Evolutionary conservation across 1,140 invertebrate species (phyloP).

Genomic region (Bombus turneri): DNA sequence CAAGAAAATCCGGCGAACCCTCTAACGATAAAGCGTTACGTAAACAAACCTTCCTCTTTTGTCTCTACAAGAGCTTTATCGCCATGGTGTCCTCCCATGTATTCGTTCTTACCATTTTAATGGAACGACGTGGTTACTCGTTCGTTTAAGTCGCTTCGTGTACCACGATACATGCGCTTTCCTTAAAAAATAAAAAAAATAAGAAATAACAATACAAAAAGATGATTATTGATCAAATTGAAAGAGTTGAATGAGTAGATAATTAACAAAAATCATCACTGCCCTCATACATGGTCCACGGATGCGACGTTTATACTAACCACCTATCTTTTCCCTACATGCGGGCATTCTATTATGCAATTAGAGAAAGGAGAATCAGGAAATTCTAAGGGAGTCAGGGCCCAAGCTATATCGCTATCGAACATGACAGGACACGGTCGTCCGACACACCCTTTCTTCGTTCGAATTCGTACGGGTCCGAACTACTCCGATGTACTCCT

Average conservation of each 20-base stretch:
- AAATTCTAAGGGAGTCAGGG: conserved; percentile 78
- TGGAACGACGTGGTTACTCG: conserved; percentile 57
- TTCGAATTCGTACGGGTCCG: conserved; percentile 78
- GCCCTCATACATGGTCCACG: conserved; percentile 57
- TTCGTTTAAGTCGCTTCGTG: conserved; percentile 21
- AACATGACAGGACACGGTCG: conserved; percentile 82
- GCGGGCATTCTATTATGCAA: conserved; percentile 82
- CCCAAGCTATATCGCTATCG: conserved; percentile 81
- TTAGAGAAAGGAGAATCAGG: conserved; percentile 75
- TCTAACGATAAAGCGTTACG: conserved; percentile 70
- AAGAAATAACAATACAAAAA: background rate
- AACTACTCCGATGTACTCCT: conserved; percentile 70
- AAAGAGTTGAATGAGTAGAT: too few species aligned
- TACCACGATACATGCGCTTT: background rate
- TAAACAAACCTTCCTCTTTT: conserved; percentile 67
- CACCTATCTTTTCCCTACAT: conserved; percentile 72
- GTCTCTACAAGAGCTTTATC: conserved; percentile 57
- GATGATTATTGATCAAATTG: background rate
- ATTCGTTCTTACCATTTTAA: conserved; percentile 57
- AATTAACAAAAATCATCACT: conserved; percentile 33
- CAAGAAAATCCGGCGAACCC: conserved; percentile 69
- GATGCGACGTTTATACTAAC: conserved; percentile 59
- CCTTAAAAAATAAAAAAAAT: background rate
- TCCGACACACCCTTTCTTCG: conserved; percentile 83
- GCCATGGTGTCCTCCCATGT: conserved; percentile 32